Percentiles rank a stretch among this genome's conserved stretches.
Conservation (phyloP, 2,888 invertebrate species). For the Ochropleura plecta region DNA sequence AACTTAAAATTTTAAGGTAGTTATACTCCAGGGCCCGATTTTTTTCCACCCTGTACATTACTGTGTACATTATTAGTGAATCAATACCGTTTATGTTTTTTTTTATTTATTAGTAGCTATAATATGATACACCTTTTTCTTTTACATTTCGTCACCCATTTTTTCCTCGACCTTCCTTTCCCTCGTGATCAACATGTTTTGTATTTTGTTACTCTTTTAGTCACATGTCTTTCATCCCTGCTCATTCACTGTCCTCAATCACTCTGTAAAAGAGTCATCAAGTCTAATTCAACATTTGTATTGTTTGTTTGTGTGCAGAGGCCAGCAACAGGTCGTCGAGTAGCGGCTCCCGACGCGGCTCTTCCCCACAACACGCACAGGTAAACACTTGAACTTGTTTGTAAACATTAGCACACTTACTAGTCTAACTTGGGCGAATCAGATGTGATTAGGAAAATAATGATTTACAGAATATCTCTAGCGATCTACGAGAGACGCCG, state of each 20-base stretch:
- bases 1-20: too few species aligned
- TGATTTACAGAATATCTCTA: neutral
- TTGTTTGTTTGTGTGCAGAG: constrained; percentile 74
- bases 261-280: neutral
- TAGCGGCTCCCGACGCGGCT: constrained; percentile 84
- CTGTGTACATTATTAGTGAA: too few species aligned
- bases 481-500: neutral
- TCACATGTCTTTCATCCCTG: neutral
- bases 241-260: neutral
- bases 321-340: constrained; percentile 88
- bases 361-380: constrained; percentile 80
- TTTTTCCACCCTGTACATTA: too few species aligned
- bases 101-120: too few species aligned
- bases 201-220: neutral
- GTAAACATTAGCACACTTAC: neutral
- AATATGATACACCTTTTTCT: neutral
- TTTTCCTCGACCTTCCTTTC: too few species aligned
- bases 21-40: too few species aligned
- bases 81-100: too few species aligned
- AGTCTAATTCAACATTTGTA: neutral
- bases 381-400: constrained; percentile 60
- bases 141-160: neutral
- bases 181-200: neutral
- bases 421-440: neutral
- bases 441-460: neutral